Evolutionary conservation across 2,113 vertebrate species (phyloP), one percentile per base, ranked within the genome.

Genomic region (Carlito syrichta): DNA sequence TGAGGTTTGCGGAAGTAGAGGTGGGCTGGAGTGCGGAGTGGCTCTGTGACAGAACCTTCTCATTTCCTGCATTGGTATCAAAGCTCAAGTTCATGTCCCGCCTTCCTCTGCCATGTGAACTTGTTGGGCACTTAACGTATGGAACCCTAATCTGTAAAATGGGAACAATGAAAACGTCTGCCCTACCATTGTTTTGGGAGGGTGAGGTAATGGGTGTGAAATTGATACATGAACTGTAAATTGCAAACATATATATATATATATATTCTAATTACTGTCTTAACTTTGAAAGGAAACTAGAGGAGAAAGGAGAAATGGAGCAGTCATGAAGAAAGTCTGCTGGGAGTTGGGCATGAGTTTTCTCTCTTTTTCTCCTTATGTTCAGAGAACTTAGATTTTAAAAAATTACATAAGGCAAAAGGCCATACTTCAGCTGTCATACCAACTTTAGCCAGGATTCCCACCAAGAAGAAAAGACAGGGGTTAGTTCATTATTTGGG

Each of bases 41-140:
- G 17, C 35, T 25, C 5, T 5, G 19, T 0, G 19, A 52, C 17
- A 60, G 25, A 66, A 54, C 6, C 14, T 45, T 62, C 54, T 63
- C 9, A 6, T 50, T 85, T 23, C 6, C 4, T 48, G 62, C 50
- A 56, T 78, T 66, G 45, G 17, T 27, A 16, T 85, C 56, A 50
- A 48, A 97, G n/a, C 74, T 86, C 25, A 27, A 8, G 32, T 43
- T 78, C 3, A 40, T 1, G 0, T 17, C 9, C n/a, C 8, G 8
- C 54, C 5, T 62, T 60, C 43, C 32, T 66, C 32, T 25, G 4
- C 62, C 20, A 14, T 32, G 19, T 23, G 48, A 25, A 3, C 6
- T 1, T 4, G n/a, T 6, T 16, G n/a, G 35, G 13, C 9, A 35
- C 23, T 19, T 17, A 20, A 78, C 43, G 23, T 23, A 2, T 2